Base-by-base conservation (phyloP, 1,140 invertebrate genomes). In the Panulirus ornatus region DNA sequence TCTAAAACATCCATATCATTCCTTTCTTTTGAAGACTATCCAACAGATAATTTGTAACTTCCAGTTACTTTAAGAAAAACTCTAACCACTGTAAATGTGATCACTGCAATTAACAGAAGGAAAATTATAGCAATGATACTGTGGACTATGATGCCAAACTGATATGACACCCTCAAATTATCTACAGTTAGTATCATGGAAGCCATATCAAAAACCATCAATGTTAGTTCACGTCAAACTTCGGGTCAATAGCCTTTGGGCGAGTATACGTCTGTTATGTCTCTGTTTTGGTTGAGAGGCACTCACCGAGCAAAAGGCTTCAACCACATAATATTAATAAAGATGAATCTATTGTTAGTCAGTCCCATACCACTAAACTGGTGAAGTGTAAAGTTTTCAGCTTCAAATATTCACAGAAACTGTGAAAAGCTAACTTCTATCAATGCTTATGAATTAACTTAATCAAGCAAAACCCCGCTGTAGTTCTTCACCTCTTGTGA, bases 401-500 rank as follows among this genome's bases (percentile, higher is more conserved):
- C 3, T 30, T 16, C 22, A 66, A 66, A 22, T 66, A 8, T 66
- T 66, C 27, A 27, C 27, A 66, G 58, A 66, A 66, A 66, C n/a
- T 66, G n/a, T n/a, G n/a, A 30, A 22, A 66, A 66, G 58, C n/a
- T 66, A 66, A 11, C 30, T 30, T 47, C 44, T 66, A 30, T 66
- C 27, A 66, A 27, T 5, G 30, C n/a, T 30, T 22, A 30, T 30
- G 22, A 66, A 66, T 30, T 47, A 66, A 3, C n/a, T 30, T 30
- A 66, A 30, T 66, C 58, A 66, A 58, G 11, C 58, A 66, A 8
- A 66, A 66, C 22, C n/a, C 58, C 58, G 30, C 8, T 30, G 58
- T n/a, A 66, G 30, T 63, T 44, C 73, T 58, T 91, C 91, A 91
- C 91, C 91, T 91, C 87, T 91, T 91, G 70, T 89, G 88, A 8